Conservation (phyloP, 1,140 invertebrate species). For the Coptotermes formosanus region DNA sequence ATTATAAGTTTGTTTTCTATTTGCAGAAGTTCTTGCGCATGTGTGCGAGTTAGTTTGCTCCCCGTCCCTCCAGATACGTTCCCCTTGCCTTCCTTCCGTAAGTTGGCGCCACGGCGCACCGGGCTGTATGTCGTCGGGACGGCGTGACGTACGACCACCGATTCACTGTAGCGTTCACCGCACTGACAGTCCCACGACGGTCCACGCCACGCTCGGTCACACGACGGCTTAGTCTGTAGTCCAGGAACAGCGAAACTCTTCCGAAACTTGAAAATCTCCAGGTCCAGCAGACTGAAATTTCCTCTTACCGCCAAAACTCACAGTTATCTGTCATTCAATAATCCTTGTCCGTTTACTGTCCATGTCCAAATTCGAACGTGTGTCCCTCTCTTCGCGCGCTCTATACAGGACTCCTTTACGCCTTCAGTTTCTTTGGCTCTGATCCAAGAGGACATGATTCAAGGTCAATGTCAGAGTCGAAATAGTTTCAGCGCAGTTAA, state of each 20-base stretch:
- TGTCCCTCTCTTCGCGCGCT: too few species aligned
- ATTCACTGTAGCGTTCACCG: background rate
- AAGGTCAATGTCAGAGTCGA: too few species aligned
- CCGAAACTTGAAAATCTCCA: too few species aligned
- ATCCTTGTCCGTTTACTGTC: too few species aligned
- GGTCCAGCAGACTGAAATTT: too few species aligned
- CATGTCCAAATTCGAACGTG: too few species aligned
- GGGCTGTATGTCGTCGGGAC: background rate
- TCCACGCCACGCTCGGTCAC: background rate
- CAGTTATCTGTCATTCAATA: too few species aligned
- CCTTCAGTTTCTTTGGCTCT: too few species aligned
- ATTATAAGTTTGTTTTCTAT: background rate
- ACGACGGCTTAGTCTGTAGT: background rate
- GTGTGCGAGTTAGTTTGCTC: background rate
- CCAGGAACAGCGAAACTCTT: background rate
- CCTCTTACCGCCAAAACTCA: too few species aligned
- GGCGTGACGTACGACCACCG: background rate
- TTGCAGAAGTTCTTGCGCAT: background rate
- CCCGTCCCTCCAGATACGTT: background rate
- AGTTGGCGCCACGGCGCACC: background rate
- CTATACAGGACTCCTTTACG: too few species aligned
- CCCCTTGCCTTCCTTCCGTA: background rate
- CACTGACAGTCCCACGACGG: background rate
- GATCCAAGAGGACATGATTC: too few species aligned
- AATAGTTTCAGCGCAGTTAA: too few species aligned